Evolutionary conservation across 2,888 invertebrate genomes (phyloP), one percentile per base, ranked within the genome.

Genomic region (Gastracanthus pulcherrimus): DNA sequence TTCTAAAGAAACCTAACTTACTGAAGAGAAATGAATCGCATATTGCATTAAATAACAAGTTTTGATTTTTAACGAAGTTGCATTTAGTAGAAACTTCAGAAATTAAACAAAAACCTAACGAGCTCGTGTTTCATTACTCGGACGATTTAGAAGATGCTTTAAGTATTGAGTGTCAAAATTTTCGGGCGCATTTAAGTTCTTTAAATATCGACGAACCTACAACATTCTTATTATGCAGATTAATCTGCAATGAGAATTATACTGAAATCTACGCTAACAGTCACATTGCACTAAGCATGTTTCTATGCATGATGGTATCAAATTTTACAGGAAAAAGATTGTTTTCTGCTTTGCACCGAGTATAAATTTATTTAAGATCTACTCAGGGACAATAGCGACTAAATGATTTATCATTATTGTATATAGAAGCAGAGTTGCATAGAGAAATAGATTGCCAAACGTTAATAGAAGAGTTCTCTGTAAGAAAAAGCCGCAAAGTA

Each of bases 401-500:
- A 13, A 71, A 64, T 38, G 23, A 55, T 51, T 75, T 82, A n/a
- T 64, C 81, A 16, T 38, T 83, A 31, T 66, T 83, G 26, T 69
- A 41, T 1, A 83, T 77, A 36, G 83, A 84, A 69, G 51, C 81
- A 45, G 83, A 81, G 45, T 48, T 81, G 58, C 64, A 48, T 62
- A 29, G 29, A 23, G 38, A 71, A 45, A 29, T 83, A 31, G 70
- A 83, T 64, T 78, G 72, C 38, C 71, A 82, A 48, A 45, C 60
- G 45, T n/a, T 83, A 1, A 81, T 84, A 36, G 67, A 76, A 36
- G 74, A 76, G 41, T 84, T 81, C 76, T 69, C 78, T 29, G 19
- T 55, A 6, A 76, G 38, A n/a, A 82, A 72, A 76, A 80, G 79
- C 29, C 70, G 82, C 41, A 48, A 67, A 76, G 80, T 76, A 48